Conservation (phyloP, 1,140 invertebrate species). For the Brachionus paranguensis region DNA sequence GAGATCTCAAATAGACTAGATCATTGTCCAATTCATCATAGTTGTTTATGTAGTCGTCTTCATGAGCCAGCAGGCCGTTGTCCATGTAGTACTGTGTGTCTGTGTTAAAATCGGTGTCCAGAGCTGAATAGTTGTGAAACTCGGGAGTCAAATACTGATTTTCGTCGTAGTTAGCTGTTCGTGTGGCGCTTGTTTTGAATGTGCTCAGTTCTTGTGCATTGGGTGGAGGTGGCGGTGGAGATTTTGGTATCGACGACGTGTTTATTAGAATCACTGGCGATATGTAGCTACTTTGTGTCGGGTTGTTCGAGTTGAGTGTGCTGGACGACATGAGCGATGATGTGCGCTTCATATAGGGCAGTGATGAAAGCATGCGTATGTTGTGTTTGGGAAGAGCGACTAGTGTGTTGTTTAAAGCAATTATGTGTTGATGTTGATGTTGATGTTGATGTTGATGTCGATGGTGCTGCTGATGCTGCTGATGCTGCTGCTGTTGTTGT, state of each 20-base stretch:
- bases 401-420: not conserved
- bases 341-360: conserved; percentile 24
- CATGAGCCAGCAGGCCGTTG: not conserved
- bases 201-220: not conserved
- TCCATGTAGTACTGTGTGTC: conserved; percentile 21
- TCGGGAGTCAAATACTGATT: conserved; percentile 33
- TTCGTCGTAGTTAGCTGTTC: conserved; percentile 6
- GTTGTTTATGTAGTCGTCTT: not conserved
- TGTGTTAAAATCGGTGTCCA: conserved; percentile 19
- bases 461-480: not conserved
- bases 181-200: not conserved
- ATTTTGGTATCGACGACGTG: not conserved
- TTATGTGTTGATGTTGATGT: not conserved
- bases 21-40: not conserved
- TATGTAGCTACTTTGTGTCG: conserved; percentile 3
- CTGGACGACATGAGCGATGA: conserved; percentile 11
- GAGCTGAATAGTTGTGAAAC: not conserved
- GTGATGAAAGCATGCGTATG: conserved; percentile 10
- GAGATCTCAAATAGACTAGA: conserved; percentile 2
- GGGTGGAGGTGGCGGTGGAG: conserved; percentile 25
- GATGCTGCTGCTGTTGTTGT: not conserved
- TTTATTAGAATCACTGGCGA: not conserved
- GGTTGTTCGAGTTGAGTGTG: conserved; percentile 21
- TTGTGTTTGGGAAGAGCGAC: not conserved
- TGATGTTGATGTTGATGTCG: not conserved